Evolutionary conservation across 2,113 vertebrate genomes (phyloP), one percentile per base, ranked within the genome.

Genomic region (Lampris megalopsis): DNA sequence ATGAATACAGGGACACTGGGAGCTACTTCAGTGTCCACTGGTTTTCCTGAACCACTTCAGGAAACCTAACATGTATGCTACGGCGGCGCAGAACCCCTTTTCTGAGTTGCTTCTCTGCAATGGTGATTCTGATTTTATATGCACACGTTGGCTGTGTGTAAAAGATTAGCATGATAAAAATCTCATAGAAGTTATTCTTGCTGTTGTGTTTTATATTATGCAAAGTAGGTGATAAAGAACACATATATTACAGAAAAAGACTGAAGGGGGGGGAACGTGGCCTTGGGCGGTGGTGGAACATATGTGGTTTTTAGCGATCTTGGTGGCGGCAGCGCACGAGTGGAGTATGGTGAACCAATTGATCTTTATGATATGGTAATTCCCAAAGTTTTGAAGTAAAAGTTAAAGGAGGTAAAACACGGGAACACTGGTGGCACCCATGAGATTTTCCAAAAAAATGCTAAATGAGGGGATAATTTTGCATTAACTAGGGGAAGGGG

Each of bases 1-100:
- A 78, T 61, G 79, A 60, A 74, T 42, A 53, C 65, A 40, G 66
- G 64, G 59, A 43, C 48, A 63, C 47, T 42, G 40, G 37, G 36
- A 5, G 11, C 6, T 59, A 4, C 40, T 35, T 61, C 13, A 37
- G 37, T 37, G 6, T 41, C 36, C 45, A 24, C 24, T 38, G 45
- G 11, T 11, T 7, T 38, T 36, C 63, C 35, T 10, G 37, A 50
- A 65, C 63, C 24, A 37, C 43, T 62, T 62, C 54, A 57, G 35
- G 35, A 36, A 6, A 10, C 2, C 8, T 24, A 24, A 24, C 24
- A 24, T 24, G 24, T 24, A 13, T 53, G 50, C 4, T 9, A 11
- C 10, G 2, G 50, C 4, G 13, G 5, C 50, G n/a, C 8, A 11
- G 13, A 53, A 53, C 2, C 50, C 10, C 50, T 13, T 4, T 24